phyloP scores from a whole-genome alignment of 2,888 invertebrate genomes.

The Trachelus iudaicus region DNA sequence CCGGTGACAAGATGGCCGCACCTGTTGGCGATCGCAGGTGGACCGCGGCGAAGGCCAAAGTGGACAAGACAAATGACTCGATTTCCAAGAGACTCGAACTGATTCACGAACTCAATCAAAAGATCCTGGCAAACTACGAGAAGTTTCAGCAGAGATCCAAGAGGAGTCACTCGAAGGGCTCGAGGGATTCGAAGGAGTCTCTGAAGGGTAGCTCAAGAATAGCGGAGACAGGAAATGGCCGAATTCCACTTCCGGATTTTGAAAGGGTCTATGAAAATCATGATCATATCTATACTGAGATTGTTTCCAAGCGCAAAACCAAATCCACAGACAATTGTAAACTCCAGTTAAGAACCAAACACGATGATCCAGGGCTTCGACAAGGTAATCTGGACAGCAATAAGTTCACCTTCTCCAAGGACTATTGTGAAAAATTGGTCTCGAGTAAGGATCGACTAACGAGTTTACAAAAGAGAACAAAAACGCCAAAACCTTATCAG shows the following conservation, averaged over 20 bases:
- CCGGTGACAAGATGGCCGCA: constrained; percentile 24
- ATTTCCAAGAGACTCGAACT: constrained; percentile 56
- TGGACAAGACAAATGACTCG: constrained; percentile 55
- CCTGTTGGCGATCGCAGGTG: constrained; percentile 38
- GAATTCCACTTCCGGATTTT: constrained; percentile 20
- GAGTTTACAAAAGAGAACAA: constrained; percentile 3
- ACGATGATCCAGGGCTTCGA: background rate
- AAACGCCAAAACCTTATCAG: background rate
- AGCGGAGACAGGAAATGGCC: background rate
- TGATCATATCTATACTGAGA: constrained; percentile 37
- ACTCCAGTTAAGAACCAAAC: background rate
- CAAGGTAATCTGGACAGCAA: constrained; percentile 26
- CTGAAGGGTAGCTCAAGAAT: constrained; percentile 4
- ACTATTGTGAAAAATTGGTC: constrained; percentile 28
- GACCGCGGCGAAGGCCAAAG: constrained; percentile 44
- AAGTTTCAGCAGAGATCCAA: constrained; percentile 54
- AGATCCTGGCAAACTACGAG: constrained; percentile 58
- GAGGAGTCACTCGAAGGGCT: constrained; percentile 31
- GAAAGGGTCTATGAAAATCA: constrained; percentile 18
- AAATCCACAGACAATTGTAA: constrained; percentile 4
- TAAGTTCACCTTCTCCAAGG: constrained; percentile 36
- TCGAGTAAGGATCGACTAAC: constrained; percentile 19
- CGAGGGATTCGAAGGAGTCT: constrained; percentile 13
- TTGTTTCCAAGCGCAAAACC: constrained; percentile 30
- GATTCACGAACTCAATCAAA: constrained; percentile 60